Base-by-base conservation (phyloP, 2,113 vertebrate species). In the Marcusenius ussheri region DNA sequence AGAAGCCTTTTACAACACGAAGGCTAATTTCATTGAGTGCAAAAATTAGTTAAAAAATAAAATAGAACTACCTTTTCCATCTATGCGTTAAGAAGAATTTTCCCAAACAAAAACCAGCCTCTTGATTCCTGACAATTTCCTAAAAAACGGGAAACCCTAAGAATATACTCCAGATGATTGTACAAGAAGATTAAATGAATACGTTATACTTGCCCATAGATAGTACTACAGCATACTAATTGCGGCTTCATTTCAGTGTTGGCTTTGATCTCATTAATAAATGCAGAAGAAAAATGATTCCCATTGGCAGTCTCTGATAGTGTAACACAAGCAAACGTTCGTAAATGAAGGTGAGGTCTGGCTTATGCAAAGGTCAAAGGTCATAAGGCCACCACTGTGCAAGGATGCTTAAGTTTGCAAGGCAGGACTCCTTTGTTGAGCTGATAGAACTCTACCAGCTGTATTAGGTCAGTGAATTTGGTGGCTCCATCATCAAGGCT, bases 361-460 rank as follows among this genome's bases (percentile, higher is more conserved):
- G 77, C 87, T 91, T 70, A 90, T 85, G 87, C 83, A 94, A 91
- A 87, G 91, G 39, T 92, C 27, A 45, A 46, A 45, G 93, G 97
- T 99, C 97, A 99, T 97, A 99, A 99, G 98, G 98, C 97, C 95
- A 99, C 98, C 24, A 96, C 95, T 94, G 97, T 98, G 96, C 98
- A 99, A 91, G 98, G 98, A 95, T 99, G 98, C 95, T 97, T 99
- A 93, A 99, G 98, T 95, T 98, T 99, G 96, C 97, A 99, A 93
- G 98, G 98, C 95, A 99, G 96, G 89, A 98, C 96, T 91, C 98
- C 98, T 95, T 97, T 97, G 97, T 99, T 99, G 93, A 99, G 97
- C 96, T 99, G 98, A 96, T 99, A 99, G 93, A 99, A 99, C 94
- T 99, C 98, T 91, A 99, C 98, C 93, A 99, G 96, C 93, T 99